Conservation (phyloP, 2,888 invertebrate species). For the Aromia moschata region DNA sequence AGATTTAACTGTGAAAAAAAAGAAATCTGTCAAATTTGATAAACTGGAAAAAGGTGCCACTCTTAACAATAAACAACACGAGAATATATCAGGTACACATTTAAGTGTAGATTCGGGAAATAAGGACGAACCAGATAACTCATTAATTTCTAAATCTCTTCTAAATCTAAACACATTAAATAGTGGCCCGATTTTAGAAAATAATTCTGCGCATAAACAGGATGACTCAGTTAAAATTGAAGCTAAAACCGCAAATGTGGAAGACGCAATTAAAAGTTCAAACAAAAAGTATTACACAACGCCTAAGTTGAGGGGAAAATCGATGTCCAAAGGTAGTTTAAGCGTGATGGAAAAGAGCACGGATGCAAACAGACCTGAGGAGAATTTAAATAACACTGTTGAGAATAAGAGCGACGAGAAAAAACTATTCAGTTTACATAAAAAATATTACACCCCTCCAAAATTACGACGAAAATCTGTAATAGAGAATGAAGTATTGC, state of each 20-base stretch:
- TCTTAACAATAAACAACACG: background rate
- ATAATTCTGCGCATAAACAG: too few species aligned
- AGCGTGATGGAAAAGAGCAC: background rate
- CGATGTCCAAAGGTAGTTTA: constrained; percentile 1
- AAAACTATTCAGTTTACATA: background rate
- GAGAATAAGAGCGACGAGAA: background rate
- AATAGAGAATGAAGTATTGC: background rate
- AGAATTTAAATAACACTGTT: background rate
- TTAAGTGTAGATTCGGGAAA: background rate
- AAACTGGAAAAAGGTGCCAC: background rate
- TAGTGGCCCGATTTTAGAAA: background rate
- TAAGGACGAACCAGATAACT: background rate
- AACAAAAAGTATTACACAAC: constrained; percentile 11
- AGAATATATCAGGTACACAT: background rate
- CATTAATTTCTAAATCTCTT: too few species aligned
- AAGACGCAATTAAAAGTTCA: background rate
- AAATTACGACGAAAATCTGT: constrained; percentile 17
- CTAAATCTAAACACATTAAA: background rate
- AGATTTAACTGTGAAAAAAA: too few species aligned
- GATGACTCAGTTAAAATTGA: too few species aligned
- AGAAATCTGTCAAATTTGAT: background rate
- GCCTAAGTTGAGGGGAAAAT: constrained; percentile 14
- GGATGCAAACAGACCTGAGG: background rate
- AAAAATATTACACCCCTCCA: constrained; percentile 12
- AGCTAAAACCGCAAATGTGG: background rate